Evolutionary conservation across 2,888 invertebrate species (phyloP), one percentile per base, ranked within the genome.

Genomic region (Callosobruchus maculatus): DNA sequence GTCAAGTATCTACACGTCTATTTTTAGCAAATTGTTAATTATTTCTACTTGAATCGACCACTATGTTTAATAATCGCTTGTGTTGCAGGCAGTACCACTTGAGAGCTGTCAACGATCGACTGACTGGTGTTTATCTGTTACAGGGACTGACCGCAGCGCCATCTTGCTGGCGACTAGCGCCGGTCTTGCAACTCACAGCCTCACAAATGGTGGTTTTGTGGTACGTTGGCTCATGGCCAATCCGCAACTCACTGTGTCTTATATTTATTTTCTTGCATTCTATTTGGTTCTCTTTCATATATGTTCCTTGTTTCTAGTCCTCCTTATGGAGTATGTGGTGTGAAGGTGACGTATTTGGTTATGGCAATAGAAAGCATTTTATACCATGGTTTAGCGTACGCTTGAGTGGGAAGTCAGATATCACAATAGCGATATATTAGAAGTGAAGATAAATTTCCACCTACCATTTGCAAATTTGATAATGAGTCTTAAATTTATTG

Each of bases 71-170:
- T 22, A 68, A 2, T 68, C 1, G 68, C 21, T 74, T 76, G 73
- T 75, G 73, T 77, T 78, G 75, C 77, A 78, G 77, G 76, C 76
- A 49, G 13, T 49, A 49, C 49, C 71, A 74, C 77, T 75, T 21
- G 68, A 68, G 69, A 69, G 22, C 26, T 21, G 66, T 67, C 67
- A 68, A 75, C 31, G 72, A 78, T 74, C 74, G 74, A 83, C 81
- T 84, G 82, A 85, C 80, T 85, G 81, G 82, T 84, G 49, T 83
- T 84, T 86, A 80, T 87, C 85, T 87, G 86, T 87, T 87, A 81
- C 87, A 87, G 87, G 86, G 87, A 87, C 87, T 87, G 86, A 87
- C 86, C 87, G 85, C 87, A 85, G 85, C 86, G 87, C 86, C 86
- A 86, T 82, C 85, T 85, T 81, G 84, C 85, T 87, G 86, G 87